Conservation (phyloP, 2,113 vertebrate genomes). For the Trachemys scripta region DNA sequence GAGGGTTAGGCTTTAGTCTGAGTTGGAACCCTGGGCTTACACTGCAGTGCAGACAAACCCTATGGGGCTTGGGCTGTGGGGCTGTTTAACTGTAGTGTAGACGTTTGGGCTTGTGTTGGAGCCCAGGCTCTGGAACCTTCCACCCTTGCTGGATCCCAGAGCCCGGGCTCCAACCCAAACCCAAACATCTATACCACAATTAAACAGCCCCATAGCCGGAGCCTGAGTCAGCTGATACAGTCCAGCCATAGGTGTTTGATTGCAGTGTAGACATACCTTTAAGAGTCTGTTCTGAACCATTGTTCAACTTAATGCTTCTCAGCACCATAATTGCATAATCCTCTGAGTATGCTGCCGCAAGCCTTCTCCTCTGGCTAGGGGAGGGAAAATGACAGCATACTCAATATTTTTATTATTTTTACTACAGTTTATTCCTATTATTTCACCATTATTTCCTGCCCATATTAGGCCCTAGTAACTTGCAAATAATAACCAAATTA, state of each 20-base stretch:
- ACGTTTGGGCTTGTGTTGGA: background rate
- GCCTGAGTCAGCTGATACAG: background rate
- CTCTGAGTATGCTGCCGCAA: background rate
- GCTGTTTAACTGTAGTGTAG: background rate
- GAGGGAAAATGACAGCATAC: background rate
- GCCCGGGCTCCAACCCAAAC: background rate
- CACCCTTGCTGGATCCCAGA: background rate
- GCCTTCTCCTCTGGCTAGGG: background rate
- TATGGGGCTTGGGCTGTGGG: background rate
- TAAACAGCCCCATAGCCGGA: background rate
- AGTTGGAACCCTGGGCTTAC: background rate
- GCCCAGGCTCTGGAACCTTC: background rate
- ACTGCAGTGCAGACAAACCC: background rate
- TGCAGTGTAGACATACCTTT: background rate
- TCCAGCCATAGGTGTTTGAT: background rate
- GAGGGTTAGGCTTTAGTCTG: background rate
- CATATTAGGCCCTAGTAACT: fast-evolving
- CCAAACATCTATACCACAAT: background rate
- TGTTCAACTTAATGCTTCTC: background rate
- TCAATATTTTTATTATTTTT: background rate
- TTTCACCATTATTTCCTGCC: background rate
- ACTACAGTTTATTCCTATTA: background rate
- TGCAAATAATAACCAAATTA: background rate
- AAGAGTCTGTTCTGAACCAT: background rate
- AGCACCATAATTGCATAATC: background rate